Evolutionary conservation across 2,888 invertebrate genomes (phyloP), one percentile per base, ranked within the genome.

Genomic region (Halictus ligatus): DNA sequence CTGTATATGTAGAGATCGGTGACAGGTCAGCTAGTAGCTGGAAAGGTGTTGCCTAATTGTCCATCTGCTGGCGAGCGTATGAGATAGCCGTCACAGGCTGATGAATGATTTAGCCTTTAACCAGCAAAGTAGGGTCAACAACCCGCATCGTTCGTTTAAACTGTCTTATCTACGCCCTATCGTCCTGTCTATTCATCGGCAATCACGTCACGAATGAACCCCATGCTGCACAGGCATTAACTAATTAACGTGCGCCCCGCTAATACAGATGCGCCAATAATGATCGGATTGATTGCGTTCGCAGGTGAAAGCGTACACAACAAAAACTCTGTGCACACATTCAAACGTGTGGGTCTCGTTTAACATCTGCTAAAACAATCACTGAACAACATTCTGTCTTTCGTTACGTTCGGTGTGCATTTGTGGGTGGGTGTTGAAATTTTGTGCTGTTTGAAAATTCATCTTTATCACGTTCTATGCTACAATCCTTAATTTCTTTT

Each of bases 101-200:
- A 69, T 69, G 40, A 12, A 21, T 40, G 69, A 71, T 43, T 43
- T 43, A 71, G 43, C 46, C 15, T 15, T 72, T 46, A 40, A 46
- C 48, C 48, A 46, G 25, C 48, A 72, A 72, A 72, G 46, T 46
- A 72, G 72, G 46, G 46, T 46, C 43, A 72, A 72, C 72, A 72
- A 72, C 43, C 72, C 46, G 72, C 71, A 43, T 13, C 71, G 72
- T 48, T 72, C 46, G 29, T 73, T 73, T 73, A 73, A 73, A 29
- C 48, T 18, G 48, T 73, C 73, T 73, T 73, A 48, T 48, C 25
- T 48, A 29, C 48, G 48, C 21, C 73, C 73, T 73, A 48, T 25
- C 48, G 48, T 73, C 48, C 48, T 73, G 46, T 18, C 73, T 50
- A 73, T 73, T 48, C 48, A 73, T 73, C 73, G 18, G 46, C 48